These are phyloP conservation scores for Harmothoe impar DNA, from an alignment of 2,888 invertebrate species.

Conservation along the genomic window DNA sequence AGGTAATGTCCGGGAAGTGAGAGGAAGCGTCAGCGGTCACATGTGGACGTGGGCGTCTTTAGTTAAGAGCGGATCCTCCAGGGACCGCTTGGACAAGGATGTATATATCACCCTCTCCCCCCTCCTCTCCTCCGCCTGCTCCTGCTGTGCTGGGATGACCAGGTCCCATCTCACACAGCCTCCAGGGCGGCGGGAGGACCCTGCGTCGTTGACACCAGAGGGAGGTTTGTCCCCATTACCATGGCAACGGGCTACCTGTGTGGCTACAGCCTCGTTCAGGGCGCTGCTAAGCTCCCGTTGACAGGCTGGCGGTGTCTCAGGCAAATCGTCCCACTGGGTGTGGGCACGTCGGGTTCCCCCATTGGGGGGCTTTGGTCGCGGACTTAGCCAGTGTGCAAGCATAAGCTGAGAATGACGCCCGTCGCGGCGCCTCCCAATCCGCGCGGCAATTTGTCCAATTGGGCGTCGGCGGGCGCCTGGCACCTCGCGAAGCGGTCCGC, in stretches of 20 bases:
- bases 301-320: slow-evolving; percentile 45
- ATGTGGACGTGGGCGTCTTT: slow-evolving; percentile 7
- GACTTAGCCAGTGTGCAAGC: slow-evolving; percentile 20
- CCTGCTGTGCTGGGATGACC: too few species aligned
- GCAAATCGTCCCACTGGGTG: slow-evolving; percentile 47
- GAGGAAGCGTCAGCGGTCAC: not conserved
- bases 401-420: slow-evolving; percentile 59
- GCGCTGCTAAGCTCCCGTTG: slow-evolving; percentile 33
- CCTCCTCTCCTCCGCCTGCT: too few species aligned
- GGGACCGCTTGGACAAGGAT: slow-evolving; percentile 8
- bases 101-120: not conserved
- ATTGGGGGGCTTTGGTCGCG: slow-evolving; percentile 1
- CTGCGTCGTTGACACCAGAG: not conserved
- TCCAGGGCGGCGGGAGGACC: too few species aligned
- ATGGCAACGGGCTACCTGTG: slow-evolving; percentile 59
- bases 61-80: slow-evolving; percentile 24
- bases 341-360: not conserved
- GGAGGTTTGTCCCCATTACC: slow-evolving; percentile 56
- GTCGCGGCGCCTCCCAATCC: slow-evolving; percentile 29
- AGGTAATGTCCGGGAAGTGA: not conserved
- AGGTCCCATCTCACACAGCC: too few species aligned
- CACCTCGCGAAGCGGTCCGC: slow-evolving; percentile 38
- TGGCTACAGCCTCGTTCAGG: slow-evolving; percentile 4
- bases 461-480: slow-evolving; percentile 41
- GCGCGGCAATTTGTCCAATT: slow-evolving; percentile 61